These are phyloP conservation scores for Lordiphosa andalusiaca DNA, from an alignment of 2,888 invertebrate species.

Conservation along the genomic window DNA sequence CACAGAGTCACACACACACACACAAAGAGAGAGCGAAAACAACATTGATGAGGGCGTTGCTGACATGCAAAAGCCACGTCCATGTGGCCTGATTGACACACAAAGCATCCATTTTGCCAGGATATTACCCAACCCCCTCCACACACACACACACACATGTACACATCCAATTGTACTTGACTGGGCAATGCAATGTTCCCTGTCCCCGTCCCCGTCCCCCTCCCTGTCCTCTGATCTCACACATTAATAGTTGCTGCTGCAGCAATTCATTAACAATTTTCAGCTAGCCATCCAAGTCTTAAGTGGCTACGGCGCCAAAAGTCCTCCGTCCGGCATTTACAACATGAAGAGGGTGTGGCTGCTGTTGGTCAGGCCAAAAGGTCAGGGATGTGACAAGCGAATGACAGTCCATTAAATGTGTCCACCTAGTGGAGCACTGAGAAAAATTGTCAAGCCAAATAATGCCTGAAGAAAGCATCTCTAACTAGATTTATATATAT, in stretches of 20 bases:
- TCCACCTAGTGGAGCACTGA: constrained; percentile 3
- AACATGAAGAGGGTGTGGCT: too few species aligned
- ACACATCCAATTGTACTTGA: neutral
- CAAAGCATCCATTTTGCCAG: constrained; percentile 46
- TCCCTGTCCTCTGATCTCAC: constrained; percentile 24
- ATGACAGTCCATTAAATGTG: constrained; percentile 48
- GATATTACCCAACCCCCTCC: constrained; percentile 8
- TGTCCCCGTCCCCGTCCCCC: constrained; percentile 6
- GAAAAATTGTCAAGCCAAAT: too few species aligned
- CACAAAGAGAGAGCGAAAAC: neutral
- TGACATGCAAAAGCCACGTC: constrained; percentile 61
- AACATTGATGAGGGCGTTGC: constrained; percentile 30
- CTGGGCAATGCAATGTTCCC: neutral
- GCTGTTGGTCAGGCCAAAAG: constrained; percentile 6
- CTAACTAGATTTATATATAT: too few species aligned
- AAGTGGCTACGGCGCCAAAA: constrained; percentile 26
- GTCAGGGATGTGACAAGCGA: constrained; percentile 21
- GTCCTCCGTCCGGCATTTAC: constrained; percentile 1
- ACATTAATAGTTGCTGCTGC: constrained; percentile 39
- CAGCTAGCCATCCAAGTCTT: constrained; percentile 25
- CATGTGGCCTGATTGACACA: constrained; percentile 63
- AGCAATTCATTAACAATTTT: constrained; percentile 59
- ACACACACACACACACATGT: neutral
- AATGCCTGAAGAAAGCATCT: too few species aligned
- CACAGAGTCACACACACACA: neutral